A percentile compares a stretch with the other conserved stretches of the same genome.
Evolutionary conservation across 1,140 invertebrate species (phyloP).

Genomic region (Procambarus clarkii): DNA sequence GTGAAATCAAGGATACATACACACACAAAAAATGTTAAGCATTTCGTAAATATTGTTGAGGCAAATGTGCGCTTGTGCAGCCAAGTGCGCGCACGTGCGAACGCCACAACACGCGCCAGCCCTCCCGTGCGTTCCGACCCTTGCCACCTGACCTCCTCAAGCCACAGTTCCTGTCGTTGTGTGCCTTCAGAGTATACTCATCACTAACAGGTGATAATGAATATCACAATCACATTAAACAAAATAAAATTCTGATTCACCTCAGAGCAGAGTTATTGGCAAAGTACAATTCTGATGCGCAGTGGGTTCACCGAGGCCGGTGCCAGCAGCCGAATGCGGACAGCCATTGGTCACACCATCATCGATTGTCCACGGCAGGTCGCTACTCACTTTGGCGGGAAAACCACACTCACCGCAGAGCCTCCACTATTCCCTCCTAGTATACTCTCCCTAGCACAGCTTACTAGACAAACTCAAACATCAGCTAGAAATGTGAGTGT

Average conservation of each 20-base stretch:
- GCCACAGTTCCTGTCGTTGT: neutral
- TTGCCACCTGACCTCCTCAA: neutral
- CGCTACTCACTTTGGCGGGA: slow-evolving; percentile 10
- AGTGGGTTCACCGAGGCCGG: neutral
- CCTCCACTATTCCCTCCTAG: neutral
- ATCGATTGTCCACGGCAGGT: slow-evolving; percentile 53
- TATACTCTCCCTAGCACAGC: neutral
- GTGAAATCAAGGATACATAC: neutral
- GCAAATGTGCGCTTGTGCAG: slow-evolving; percentile 37
- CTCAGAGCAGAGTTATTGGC: too few species aligned
- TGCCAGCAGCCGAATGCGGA: slow-evolving; percentile 7
- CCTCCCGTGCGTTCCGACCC: neutral
- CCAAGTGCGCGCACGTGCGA: slow-evolving; percentile 54
- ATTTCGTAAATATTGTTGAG: slow-evolving; percentile 15
- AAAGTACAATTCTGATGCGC: neutral
- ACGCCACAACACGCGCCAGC: slow-evolving; percentile 21
- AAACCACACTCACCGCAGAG: slow-evolving; percentile 16
- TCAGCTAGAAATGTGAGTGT: too few species aligned
- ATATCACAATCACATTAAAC: too few species aligned
- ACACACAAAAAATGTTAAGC: neutral
- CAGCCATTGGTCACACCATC: slow-evolving; percentile 57
- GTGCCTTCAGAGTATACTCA: neutral
- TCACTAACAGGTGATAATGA: too few species aligned
- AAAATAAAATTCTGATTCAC: too few species aligned
- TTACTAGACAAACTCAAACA: too few species aligned